Base-by-base conservation (phyloP, 2,113 vertebrate species). In the Lamprologus lemairii region DNA sequence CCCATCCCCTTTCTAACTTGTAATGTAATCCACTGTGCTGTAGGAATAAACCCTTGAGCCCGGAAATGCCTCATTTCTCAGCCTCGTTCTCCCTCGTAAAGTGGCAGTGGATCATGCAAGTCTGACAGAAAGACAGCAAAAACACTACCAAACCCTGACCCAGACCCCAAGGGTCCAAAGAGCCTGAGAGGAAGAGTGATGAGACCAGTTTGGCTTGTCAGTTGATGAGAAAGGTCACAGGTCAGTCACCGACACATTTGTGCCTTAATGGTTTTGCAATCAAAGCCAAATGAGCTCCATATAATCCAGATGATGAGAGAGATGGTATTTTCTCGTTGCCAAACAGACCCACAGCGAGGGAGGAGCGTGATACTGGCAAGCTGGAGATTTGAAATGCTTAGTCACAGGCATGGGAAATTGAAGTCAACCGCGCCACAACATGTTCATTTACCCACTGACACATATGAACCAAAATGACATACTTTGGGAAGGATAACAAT, bases 31-130 rank as follows among this genome's bases (percentile, higher is more conserved):
- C 87, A 84, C 82, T 81, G 86, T 87, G 86, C 82, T 93, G 89
- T 78, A 85, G 87, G 89, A 94, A 94, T 94, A 93, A 94, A 95
- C 75, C 92, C 86, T 45, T 88, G 89, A 84, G 88, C 89, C 92
- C 87, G 93, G 95, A 95, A 96, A 94, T 94, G 89, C 89, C 92
- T 93, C 88, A 92, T 94, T 95, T 91, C 91, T 95, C 91, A 92
- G 89, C 73, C 84, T 92, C 73, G 82, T 91, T 93, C 86, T 92
- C 92, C 85, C 86, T 93, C 42, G 81, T 93, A 93, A 93, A 93
- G 92, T 93, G 90, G 88, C 92, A 94, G 87, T 89, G 86, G 86
- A 93, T 95, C 93, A 91, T 92, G 85, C 54, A 84, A 92, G 92
- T 86, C 90, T 92, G 92, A 93, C 94, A 92, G 84, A 91, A 68